A percentile compares a stretch with the other conserved stretches of the same genome.
phyloP scores from a whole-genome alignment of 2,888 invertebrate species.

The Ecdyonurus torrentis region DNA sequence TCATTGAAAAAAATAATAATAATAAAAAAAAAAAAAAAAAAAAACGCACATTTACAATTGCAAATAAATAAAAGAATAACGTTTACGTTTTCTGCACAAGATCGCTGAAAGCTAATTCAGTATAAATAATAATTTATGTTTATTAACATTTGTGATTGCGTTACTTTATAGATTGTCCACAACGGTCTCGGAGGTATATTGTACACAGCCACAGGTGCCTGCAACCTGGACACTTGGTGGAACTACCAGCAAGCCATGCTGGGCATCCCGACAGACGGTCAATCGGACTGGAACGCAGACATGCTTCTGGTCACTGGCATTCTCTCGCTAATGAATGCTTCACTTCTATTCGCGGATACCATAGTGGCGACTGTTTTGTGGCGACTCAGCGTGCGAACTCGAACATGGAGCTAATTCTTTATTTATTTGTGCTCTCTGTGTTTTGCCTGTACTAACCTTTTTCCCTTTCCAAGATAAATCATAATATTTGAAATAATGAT shows the following conservation, averaged over 20 bases:
- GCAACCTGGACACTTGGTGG: slow-evolving; percentile 4
- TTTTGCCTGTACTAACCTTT: no score
- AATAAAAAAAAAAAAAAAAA: no score
- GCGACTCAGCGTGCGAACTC: background rate
- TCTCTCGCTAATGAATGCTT: slow-evolving; percentile 1
- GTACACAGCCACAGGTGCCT: background rate
- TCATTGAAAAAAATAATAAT: no score
- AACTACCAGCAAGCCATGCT: background rate
- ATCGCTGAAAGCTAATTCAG: no score
- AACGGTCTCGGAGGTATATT: background rate
- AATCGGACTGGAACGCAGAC: background rate
- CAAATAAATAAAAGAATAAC: no score
- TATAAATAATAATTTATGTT: no score
- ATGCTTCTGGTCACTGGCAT: slow-evolving; percentile 6
- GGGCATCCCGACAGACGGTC: background rate
- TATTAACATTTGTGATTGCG: no score
- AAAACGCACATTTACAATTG: no score
- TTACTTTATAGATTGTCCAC: background rate
- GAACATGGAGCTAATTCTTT: background rate
- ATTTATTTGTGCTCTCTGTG: no score
- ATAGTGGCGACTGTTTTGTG: background rate
- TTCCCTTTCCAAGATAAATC: no score
- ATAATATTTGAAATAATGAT: no score
- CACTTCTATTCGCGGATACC: slow-evolving; percentile 7
- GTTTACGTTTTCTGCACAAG: no score